Base-by-base conservation (phyloP, 2,888 invertebrate genomes). In the Pinctada fucata region DNA sequence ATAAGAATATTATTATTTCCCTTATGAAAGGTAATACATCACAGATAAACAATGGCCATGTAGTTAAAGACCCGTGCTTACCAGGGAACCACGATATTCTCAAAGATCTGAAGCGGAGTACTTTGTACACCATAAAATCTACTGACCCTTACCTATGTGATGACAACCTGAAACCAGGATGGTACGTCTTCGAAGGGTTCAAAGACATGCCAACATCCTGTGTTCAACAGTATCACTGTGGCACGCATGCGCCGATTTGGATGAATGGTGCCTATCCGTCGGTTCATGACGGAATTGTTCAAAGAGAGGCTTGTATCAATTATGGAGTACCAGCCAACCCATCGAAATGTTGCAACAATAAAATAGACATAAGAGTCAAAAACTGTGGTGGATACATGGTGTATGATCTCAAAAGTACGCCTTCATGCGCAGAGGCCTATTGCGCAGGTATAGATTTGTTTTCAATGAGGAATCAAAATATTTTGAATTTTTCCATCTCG, bases 371-470 rank as follows among this genome's bases (percentile, higher is more conserved):
- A 47, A 58, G 63, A 63, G 68, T 80, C 2, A 80, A 74, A 69
- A 72, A 72, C 64, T 79, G 79, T 76, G 72, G 76, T 16, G 52
- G 48, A 8, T 74, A 49, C 48, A 74, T 69, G 45, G 78, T 74
- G 47, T 78, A 78, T 65, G 47, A 78, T 51, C 52, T 78, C 3
- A 31, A 64, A 47, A 50, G 64, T 49, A 69, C 74, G 4, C 70
- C 74, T 3, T 72, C 64, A 6, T 78, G 78, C 45, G 45, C 74
- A 31, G 72, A 72, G 48, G 78, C 74, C 8, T 78, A 78, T 47
- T 78, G 78, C 16, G 78, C 78, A 65, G 78, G 78, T 73, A 69
- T n/a, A n/a, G n/a, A n/a, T n/a, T n/a, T n/a, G n/a, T n/a, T n/a
- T n/a, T n/a, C n/a, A n/a, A 16, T n/a, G 16, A 66, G 47, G n/a